Evolutionary conservation across 2,113 vertebrate species (phyloP), one percentile per base, ranked within the genome.

Genomic region (Siphamia tubifer): DNA sequence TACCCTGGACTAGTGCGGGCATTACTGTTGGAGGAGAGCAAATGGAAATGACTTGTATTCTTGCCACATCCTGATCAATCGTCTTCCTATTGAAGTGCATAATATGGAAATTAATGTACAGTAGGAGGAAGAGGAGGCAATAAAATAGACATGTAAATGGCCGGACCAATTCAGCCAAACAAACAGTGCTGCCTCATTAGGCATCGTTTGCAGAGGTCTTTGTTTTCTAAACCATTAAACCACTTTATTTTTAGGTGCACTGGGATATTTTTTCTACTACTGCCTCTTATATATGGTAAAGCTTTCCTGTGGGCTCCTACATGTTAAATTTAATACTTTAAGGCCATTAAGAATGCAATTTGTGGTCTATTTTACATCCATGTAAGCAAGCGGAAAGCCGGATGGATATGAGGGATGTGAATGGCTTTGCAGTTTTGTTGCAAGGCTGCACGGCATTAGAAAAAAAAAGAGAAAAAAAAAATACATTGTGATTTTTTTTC

Each of bases 11-110:
- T 67, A 17, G 62, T 24, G 44, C 28, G 54, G 44, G 48, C 49
- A 56, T 62, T 69, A 49, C 44, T 39, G 61, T 49, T 57, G 61
- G 52, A 36, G 44, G 67, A 74, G 68, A 81, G 67, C 52, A 85
- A 79, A 81, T 58, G 52, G 56, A 74, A 79, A 63, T 69, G 61
- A 83, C 69, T 62, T 60, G 19, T 42, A 62, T 68, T 58, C 55
- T 52, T 30, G 11, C 68, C 47, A 79, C 65, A 68, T 74, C 44
- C 61, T 40, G 51, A 74, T 78, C 62, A 62, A 70, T 75, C 45
- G 39, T 27, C 66, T 56, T 40, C 51, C 36, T 32, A 68, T 57
- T 72, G 73, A 65, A 62, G 67, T 70, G 43, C 36, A 24, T 53
- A 65, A 61, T 71, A 74, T 68, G 35, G 64, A 68, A 78, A 67